These are phyloP conservation scores for Merops nubicus DNA, from an alignment of 2,113 vertebrate species.

Conservation along the genomic window DNA sequence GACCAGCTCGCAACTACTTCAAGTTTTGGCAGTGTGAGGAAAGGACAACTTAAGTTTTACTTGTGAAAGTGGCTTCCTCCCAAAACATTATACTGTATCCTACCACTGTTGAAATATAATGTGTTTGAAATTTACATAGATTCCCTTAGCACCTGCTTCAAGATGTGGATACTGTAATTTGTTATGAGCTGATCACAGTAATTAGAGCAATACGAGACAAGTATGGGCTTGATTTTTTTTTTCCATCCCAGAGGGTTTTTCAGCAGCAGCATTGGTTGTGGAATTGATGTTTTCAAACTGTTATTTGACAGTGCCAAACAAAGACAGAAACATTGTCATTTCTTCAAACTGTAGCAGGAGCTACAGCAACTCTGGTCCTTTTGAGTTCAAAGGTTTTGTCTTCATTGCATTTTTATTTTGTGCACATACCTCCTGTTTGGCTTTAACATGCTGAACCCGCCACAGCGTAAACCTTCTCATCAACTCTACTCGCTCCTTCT, in stretches of 20 bases:
- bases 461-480: constrained; percentile 89
- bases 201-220: not conserved
- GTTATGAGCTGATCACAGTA: not conserved
- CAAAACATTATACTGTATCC: not conserved
- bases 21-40: not conserved
- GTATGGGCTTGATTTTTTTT: not conserved
- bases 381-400: not conserved
- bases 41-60: not conserved
- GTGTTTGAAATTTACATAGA: not conserved
- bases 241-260: not conserved
- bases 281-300: not conserved
- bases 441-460: constrained; percentile 82
- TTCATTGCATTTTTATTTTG: not conserved
- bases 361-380: not conserved
- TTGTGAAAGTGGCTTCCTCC: not conserved
- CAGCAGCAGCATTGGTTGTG: not conserved
- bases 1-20: not conserved
- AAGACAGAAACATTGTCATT: not conserved
- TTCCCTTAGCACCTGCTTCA: not conserved
- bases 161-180: not conserved
- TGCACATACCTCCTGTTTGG: constrained; percentile 85
- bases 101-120: not conserved
- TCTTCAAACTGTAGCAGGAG: not conserved
- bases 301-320: not conserved
- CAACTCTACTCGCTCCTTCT: constrained; percentile 87